Conservation (phyloP, 2,888 invertebrate species). For the Lasioglossum pauxillum region DNA sequence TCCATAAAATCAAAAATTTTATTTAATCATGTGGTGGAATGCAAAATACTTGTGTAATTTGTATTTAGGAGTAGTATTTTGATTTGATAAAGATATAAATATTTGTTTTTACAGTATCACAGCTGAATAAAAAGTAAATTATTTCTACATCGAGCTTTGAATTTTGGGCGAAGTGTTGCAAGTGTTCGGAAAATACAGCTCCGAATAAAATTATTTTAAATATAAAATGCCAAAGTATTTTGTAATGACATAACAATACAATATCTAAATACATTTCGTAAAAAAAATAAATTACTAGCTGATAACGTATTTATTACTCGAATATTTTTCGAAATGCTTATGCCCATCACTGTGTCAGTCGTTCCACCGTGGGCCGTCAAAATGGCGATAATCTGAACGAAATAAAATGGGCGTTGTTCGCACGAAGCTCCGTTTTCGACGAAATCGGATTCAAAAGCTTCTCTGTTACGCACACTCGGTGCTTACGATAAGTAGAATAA, state of each 20-base stretch:
- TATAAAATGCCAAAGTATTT: not conserved
- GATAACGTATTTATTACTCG: not conserved
- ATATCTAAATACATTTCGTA: not conserved
- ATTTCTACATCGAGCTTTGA: no score
- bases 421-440: not conserved
- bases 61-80: no score
- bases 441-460: not conserved
- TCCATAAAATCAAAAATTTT: no score
- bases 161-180: no score
- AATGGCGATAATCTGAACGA: not conserved
- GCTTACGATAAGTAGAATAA: slow-evolving; percentile 6
- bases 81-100: no score
- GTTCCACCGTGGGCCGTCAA: not conserved
- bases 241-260: not conserved
- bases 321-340: not conserved
- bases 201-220: not conserved
- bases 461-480: not conserved
- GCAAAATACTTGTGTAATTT: no score
- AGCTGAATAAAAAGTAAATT: no score
- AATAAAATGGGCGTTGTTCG: not conserved
- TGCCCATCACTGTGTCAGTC: not conserved
- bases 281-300: not conserved
- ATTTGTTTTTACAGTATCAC: no score
- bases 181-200: no score
- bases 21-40: not conserved